Conservation (phyloP, 2,888 invertebrate species). For the Parnassius smintheus region DNA sequence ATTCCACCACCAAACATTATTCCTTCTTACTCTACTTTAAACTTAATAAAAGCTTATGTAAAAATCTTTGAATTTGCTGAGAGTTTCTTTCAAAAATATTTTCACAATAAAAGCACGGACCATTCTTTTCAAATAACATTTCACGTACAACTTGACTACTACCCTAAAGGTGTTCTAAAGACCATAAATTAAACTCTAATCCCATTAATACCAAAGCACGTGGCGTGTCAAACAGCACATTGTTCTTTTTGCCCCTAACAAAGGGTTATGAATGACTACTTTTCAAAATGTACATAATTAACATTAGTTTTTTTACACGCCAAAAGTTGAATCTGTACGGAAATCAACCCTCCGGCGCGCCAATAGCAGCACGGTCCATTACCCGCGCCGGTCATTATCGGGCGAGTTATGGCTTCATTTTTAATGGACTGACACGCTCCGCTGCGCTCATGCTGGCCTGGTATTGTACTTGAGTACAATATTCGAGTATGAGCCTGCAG, state of each 20-base stretch:
- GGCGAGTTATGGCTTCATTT: constrained; percentile 53
- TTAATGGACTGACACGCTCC: constrained; percentile 44
- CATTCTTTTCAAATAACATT: too few relatives aligned
- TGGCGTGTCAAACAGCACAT: constrained; percentile 12
- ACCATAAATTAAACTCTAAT: constrained; percentile 1
- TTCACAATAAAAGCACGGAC: too few relatives aligned
- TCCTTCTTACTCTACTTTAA: too few relatives aligned
- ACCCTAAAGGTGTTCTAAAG: background rate
- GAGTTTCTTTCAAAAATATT: too few relatives aligned
- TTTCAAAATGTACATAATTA: constrained; percentile 20
- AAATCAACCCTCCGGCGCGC: constrained; percentile 34
- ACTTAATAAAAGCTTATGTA: too few relatives aligned
- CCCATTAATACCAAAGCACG: constrained; percentile 8
- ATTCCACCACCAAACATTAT: too few relatives aligned
- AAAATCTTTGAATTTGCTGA: too few relatives aligned
- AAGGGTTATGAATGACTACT: constrained; percentile 25
- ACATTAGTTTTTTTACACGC: constrained; percentile 16
- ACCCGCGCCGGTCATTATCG: constrained; percentile 47
- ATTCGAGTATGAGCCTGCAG: background rate
- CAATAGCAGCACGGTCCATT: constrained; percentile 42
- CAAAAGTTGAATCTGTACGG: constrained; percentile 33
- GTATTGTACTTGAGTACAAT: constrained; percentile 29
- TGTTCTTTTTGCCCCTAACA: constrained; percentile 12
- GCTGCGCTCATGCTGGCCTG: constrained; percentile 32
- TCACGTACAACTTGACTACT: too few relatives aligned